phyloP scores from a whole-genome alignment of 2,797 vertebrate genomes.

The Echiichthys vipera region DNA sequence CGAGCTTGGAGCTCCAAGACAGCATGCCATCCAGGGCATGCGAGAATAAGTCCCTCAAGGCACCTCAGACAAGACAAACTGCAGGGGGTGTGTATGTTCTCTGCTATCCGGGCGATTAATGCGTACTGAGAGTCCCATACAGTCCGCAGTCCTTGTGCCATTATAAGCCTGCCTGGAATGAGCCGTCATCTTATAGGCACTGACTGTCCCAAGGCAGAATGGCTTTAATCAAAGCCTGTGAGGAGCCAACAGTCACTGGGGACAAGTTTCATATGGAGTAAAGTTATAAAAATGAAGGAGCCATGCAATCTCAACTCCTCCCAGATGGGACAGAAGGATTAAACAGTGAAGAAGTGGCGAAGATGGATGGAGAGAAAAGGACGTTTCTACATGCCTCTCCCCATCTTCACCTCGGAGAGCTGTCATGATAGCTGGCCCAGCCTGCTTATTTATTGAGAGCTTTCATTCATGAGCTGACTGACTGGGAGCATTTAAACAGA shows the following conservation, averaged over 20 bases:
- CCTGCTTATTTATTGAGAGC: slow-evolving; percentile 76
- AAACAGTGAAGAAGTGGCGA: slow-evolving; percentile 52
- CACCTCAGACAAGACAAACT: slow-evolving; percentile 66
- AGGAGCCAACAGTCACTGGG: slow-evolving; percentile 69
- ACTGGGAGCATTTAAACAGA: slow-evolving; percentile 67
- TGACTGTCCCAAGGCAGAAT: slow-evolving; percentile 70
- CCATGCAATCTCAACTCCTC: slow-evolving; percentile 46
- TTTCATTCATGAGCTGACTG: slow-evolving; percentile 67
- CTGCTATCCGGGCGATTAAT: slow-evolving; percentile 69
- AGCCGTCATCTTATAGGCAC: slow-evolving; percentile 63
- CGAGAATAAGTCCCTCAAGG: slow-evolving; percentile 67
- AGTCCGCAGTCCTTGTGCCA: slow-evolving; percentile 52
- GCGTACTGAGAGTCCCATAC: slow-evolving; percentile 59
- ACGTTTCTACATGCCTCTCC: slow-evolving; percentile 57
- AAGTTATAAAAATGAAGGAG: slow-evolving; percentile 67
- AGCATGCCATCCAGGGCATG: slow-evolving; percentile 59
- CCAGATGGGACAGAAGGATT: slow-evolving; percentile 56
- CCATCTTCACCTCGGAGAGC: slow-evolving; percentile 58
- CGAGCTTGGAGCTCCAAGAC: slow-evolving; percentile 65
- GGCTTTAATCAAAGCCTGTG: slow-evolving; percentile 77
- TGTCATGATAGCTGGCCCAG: slow-evolving; percentile 57
- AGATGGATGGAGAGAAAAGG: slow-evolving; percentile 58
- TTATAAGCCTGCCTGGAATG: slow-evolving; percentile 59
- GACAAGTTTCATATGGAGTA: slow-evolving; percentile 70
- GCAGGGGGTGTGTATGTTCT: slow-evolving; percentile 64